phyloP scores from a whole-genome alignment of 2,113 vertebrate species.

The Tenrec ecaudatus region DNA sequence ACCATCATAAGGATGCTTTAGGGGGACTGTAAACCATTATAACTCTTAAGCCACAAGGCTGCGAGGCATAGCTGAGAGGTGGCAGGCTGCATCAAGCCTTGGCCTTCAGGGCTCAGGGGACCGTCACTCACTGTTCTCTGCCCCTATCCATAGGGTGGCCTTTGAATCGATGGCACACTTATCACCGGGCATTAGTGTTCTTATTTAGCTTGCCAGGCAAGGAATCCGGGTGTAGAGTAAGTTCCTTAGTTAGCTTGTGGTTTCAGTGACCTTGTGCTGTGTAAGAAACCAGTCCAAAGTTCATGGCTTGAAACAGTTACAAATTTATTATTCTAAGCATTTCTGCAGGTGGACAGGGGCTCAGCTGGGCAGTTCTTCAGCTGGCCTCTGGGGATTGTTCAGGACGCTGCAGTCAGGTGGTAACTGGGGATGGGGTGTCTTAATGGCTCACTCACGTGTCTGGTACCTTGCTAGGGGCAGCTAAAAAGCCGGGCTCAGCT shows the following conservation, averaged over 20 bases:
- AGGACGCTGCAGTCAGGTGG: constrained; percentile 43
- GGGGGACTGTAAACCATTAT: neutral
- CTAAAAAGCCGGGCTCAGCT: constrained; percentile 64
- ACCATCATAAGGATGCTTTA: neutral
- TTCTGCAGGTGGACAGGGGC: neutral
- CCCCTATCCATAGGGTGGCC: neutral
- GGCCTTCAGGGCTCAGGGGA: neutral
- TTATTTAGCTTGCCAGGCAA: neutral
- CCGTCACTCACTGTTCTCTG: neutral
- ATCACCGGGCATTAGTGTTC: no score
- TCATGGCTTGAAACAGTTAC: neutral
- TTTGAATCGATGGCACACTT: neutral
- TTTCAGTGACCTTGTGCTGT: neutral
- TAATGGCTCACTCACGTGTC: neutral
- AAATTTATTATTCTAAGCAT: constrained; percentile 42
- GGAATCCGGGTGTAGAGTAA: neutral
- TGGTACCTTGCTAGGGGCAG: constrained; percentile 34
- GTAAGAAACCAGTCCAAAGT: neutral
- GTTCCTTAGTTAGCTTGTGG: neutral
- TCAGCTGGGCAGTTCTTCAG: constrained; percentile 35
- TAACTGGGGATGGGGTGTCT: neutral
- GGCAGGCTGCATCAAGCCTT: neutral
- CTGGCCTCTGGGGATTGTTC: constrained; percentile 57
- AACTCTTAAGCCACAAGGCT: constrained; percentile 15
- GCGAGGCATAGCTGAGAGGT: neutral